Conservation (phyloP, 2,888 invertebrate genomes). For the Furcula furcula region DNA sequence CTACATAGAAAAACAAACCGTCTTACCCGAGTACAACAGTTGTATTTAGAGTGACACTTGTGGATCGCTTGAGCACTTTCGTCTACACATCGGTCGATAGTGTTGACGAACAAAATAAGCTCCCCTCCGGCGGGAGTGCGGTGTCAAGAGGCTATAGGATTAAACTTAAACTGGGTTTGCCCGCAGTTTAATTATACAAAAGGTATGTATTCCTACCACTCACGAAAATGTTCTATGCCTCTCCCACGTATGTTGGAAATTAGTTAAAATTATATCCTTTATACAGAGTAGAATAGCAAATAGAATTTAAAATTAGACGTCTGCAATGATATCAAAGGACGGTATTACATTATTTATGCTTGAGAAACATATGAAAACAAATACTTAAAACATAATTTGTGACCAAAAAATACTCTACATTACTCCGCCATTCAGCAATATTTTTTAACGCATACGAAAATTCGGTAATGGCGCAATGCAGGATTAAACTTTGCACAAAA, state of each 20-base stretch:
- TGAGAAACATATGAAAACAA: constrained; percentile 27
- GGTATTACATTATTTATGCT: constrained; percentile 38
- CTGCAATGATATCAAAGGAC: constrained; percentile 50
- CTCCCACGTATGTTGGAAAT: constrained; percentile 65
- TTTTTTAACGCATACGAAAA: constrained; percentile 44
- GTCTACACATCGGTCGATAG: constrained; percentile 74
- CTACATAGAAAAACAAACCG: constrained; percentile 54
- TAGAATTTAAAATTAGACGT: constrained; percentile 65
- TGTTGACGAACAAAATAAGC: constrained; percentile 80
- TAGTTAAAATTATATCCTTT: constrained; percentile 71
- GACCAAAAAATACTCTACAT: constrained; percentile 24
- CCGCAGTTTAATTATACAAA: constrained; percentile 80
- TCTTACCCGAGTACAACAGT: constrained; percentile 51
- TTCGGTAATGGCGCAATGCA: constrained; percentile 57
- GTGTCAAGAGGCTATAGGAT: constrained; percentile 81
- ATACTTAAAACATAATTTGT: constrained; percentile 19
- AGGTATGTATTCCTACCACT: constrained; percentile 62
- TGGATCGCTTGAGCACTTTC: constrained; percentile 59
- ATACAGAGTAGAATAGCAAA: constrained; percentile 56
- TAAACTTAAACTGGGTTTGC: constrained; percentile 79
- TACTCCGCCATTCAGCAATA: constrained; percentile 36
- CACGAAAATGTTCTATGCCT: constrained; percentile 59
- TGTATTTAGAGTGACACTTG: constrained; percentile 59
- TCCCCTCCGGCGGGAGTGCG: constrained; percentile 69
- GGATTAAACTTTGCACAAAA: constrained; percentile 55